Evolutionary conservation across 1,140 invertebrate genomes (phyloP).

Genomic region (Tetraneura akinire): DNA sequence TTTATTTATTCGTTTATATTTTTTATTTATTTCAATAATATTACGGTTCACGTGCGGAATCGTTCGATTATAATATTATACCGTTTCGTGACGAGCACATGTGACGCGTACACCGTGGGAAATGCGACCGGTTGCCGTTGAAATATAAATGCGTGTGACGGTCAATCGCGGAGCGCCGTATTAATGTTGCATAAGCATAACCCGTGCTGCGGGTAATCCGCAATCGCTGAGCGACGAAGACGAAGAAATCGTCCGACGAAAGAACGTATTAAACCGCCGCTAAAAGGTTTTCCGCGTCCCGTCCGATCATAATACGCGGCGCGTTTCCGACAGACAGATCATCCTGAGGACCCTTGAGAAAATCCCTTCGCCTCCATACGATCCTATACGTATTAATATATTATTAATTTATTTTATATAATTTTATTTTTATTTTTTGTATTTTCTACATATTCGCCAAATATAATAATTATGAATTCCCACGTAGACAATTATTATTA

Average conservation of each 20-base stretch:
- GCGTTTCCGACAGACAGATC: too few species aligned
- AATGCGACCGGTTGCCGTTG: slow-evolving; percentile 41
- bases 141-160: slow-evolving; percentile 49
- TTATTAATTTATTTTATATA: too few species aligned
- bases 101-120: slow-evolving; percentile 36
- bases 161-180: slow-evolving; percentile 42
- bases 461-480: too few species aligned
- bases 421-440: too few species aligned
- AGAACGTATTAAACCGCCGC: neutral
- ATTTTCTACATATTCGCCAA: too few species aligned
- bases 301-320: too few species aligned
- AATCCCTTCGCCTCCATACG: too few species aligned
- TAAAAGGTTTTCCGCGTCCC: slow-evolving; percentile 35
- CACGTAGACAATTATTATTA: too few species aligned
- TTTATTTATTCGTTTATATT: too few species aligned
- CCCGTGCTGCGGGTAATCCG: neutral
- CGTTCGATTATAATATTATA: slow-evolving; percentile 1
- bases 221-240: neutral
- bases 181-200: slow-evolving; percentile 49
- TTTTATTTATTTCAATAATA: too few species aligned
- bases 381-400: too few species aligned
- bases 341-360: too few species aligned
- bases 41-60: neutral
- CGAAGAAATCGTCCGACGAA: neutral
- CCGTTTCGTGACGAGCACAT: slow-evolving; percentile 27